A percentile compares a stretch with the other conserved stretches of the same genome.
These are phyloP conservation scores for Eubucco bourcierii DNA, from an alignment of 2,113 vertebrate genomes.

Conservation along the genomic window DNA sequence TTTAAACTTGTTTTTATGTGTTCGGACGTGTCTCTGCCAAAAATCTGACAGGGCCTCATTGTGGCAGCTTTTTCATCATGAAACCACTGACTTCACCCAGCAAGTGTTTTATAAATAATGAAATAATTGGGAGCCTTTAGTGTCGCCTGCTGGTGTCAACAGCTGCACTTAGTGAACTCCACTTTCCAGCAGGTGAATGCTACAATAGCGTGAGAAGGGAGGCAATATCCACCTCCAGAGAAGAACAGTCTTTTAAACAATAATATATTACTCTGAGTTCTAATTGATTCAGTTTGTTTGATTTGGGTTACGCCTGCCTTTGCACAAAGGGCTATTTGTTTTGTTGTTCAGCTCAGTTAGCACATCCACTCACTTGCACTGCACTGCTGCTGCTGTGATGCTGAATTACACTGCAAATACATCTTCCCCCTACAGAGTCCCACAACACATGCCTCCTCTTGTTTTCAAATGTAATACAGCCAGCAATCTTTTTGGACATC, in stretches of 20 bases:
- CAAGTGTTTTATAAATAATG: conserved; percentile 64
- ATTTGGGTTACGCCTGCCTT: background rate
- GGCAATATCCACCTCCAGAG: background rate
- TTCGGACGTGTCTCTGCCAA: conserved; percentile 74
- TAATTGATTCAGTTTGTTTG: background rate
- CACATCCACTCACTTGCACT: background rate
- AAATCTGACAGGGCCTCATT: conserved; percentile 72
- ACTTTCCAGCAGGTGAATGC: background rate
- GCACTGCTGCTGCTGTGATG: accelerated
- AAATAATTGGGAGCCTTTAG: conserved; percentile 56
- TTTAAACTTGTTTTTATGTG: conserved; percentile 80
- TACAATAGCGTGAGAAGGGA: background rate
- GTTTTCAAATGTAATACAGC: background rate
- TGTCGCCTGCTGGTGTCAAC: conserved; percentile 54
- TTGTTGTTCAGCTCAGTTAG: background rate
- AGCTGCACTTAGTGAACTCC: background rate
- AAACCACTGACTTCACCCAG: conserved; percentile 51
- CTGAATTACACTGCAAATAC: background rate
- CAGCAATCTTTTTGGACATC: background rate
- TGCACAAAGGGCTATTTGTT: background rate
- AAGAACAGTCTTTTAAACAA: background rate
- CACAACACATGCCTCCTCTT: background rate
- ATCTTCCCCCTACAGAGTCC: background rate
- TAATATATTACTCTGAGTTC: background rate
- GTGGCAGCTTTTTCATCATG: conserved; percentile 61